Percentiles rank a stretch among this genome's conserved stretches.
These are phyloP conservation scores for Patella vulgata DNA, from an alignment of 1,140 invertebrate species.

Conservation along the genomic window DNA sequence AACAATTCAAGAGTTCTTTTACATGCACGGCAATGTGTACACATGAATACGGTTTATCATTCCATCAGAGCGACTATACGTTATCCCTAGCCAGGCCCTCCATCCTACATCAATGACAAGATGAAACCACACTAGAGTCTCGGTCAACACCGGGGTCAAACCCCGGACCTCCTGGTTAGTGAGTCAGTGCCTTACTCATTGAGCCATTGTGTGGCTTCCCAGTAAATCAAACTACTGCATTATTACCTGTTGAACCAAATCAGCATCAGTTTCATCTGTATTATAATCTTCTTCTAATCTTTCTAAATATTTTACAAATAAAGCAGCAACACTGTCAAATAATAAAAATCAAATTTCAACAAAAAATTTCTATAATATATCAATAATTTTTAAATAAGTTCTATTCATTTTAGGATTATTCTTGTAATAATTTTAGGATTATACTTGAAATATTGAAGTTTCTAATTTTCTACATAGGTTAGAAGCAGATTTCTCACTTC, in stretches of 20 bases:
- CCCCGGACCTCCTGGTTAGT: too few species aligned
- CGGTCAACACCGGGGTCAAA: too few species aligned
- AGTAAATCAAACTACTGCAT: too few species aligned
- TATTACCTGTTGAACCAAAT: conserved; percentile 48
- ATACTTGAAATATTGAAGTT: neutral
- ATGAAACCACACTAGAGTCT: too few species aligned
- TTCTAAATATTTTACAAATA: conserved; percentile 45
- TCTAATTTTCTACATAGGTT: neutral
- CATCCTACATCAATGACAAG: too few species aligned
- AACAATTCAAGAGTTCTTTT: too few species aligned
- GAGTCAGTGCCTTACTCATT: too few species aligned
- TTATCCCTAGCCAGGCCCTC: too few species aligned
- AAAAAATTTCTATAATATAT: neutral
- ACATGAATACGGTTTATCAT: too few species aligned
- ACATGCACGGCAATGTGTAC: too few species aligned
- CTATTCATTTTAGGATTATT: neutral
- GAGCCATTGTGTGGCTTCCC: too few species aligned
- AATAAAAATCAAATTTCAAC: neutral
- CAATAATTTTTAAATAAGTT: neutral
- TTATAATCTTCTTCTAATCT: conserved; percentile 56
- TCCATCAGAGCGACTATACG: too few species aligned
- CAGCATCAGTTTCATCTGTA: conserved; percentile 24
- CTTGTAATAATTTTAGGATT: neutral
- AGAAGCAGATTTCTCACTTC: neutral
- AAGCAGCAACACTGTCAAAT: conserved; percentile 43